Conservation (phyloP, 1,140 invertebrate genomes). For the Melipona quadrifasciata region DNA sequence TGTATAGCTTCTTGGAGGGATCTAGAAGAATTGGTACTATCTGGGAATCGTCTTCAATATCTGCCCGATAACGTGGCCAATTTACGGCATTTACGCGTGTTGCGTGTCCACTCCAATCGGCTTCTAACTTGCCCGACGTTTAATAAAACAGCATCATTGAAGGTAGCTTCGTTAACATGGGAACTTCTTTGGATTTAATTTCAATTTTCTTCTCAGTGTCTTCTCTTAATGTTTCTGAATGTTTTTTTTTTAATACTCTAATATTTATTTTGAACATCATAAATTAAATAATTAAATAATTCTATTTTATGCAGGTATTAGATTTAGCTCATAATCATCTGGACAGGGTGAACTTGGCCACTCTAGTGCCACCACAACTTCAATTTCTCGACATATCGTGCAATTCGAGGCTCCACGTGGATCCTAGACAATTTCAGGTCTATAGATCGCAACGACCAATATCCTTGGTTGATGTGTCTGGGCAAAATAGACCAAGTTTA, state of each 20-base stretch:
- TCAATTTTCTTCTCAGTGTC: too few relatives aligned
- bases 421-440: conserved; percentile 89
- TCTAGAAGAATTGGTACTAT: conserved; percentile 90
- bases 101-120: conserved; percentile 92
- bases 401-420: conserved; percentile 90
- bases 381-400: conserved; percentile 93
- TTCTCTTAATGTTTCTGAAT: too few relatives aligned
- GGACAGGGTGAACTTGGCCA: conserved; percentile 88
- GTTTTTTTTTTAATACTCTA: too few relatives aligned
- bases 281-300: background rate
- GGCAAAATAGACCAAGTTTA: conserved; percentile 86
- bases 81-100: conserved; percentile 87
- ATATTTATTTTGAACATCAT: background rate
- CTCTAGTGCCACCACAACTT: conserved; percentile 89
- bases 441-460: conserved; percentile 90
- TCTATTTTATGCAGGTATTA: conserved; percentile 82
- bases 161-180: conserved; percentile 76
- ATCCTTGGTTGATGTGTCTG: conserved; percentile 91
- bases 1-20: conserved; percentile 89
- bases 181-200: background rate
- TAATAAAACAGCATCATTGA: conserved; percentile 87
- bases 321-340: conserved; percentile 93
- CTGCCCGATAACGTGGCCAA: conserved; percentile 89
- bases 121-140: conserved; percentile 89
- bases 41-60: conserved; percentile 90